Conservation (phyloP, 1,140 invertebrate species). For the Doryteuthis pealeii region DNA sequence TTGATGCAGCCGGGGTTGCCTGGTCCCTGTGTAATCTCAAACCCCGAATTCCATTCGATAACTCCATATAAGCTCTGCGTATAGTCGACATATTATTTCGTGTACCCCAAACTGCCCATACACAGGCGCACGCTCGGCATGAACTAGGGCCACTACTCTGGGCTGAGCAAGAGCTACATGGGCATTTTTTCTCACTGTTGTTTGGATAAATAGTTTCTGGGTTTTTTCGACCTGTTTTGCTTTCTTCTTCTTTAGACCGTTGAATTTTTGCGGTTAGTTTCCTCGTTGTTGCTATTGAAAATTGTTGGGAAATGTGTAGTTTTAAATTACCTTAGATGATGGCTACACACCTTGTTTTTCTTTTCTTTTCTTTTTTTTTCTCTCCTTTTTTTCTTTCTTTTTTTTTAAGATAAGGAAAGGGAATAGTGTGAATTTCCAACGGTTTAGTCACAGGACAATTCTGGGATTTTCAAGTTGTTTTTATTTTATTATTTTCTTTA, state of each 20-base stretch:
- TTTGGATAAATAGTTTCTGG: neutral
- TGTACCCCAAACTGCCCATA: neutral
- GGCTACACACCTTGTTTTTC: neutral
- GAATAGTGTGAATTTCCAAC: too few relatives aligned
- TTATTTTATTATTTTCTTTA: too few relatives aligned
- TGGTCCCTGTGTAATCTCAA: slow-evolving; percentile 53
- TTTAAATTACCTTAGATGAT: neutral
- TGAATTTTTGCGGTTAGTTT: slow-evolving; percentile 1
- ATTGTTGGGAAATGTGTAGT: neutral
- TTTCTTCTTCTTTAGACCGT: neutral
- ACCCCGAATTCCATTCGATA: slow-evolving; percentile 58
- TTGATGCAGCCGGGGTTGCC: slow-evolving; percentile 17
- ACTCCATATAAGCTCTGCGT: slow-evolving; percentile 58
- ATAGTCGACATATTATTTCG: slow-evolving; percentile 54
- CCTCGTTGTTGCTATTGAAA: neutral
- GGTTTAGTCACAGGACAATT: too few relatives aligned
- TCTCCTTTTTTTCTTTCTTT: neutral
- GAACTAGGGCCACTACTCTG: neutral
- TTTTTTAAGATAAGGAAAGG: neutral
- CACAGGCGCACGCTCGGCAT: neutral
- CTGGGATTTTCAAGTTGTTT: too few relatives aligned
- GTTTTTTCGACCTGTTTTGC: neutral
- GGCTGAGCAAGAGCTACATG: neutral
- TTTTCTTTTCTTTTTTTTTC: neutral
- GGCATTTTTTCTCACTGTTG: neutral